Percentiles rank a stretch among this genome's conserved stretches.
Evolutionary conservation across 1,140 invertebrate genomes (phyloP).

Genomic region (Zophobas atratus): DNA sequence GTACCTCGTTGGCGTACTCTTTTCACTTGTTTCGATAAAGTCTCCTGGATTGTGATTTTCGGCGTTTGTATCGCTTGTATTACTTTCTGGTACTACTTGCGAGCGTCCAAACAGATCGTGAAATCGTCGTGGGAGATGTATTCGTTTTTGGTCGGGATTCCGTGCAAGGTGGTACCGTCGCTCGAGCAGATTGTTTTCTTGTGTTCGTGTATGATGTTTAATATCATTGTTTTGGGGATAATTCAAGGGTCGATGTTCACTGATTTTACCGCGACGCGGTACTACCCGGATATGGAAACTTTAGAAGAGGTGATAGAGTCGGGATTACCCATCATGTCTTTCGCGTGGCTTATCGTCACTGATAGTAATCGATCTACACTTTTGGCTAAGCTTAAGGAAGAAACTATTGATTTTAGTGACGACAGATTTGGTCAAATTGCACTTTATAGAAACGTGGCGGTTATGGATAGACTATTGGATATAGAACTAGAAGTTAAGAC

Average conservation of each 20-base stretch:
- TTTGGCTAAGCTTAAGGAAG: not conserved
- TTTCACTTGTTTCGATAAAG: constrained; percentile 63
- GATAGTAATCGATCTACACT: not conserved
- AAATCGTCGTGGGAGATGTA: not conserved
- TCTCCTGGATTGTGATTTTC: not conserved
- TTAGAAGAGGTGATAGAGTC: constrained; percentile 45
- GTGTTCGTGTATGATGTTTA: constrained; percentile 21
- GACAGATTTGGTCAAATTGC: not conserved
- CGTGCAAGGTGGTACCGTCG: not conserved
- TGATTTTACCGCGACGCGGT: constrained; percentile 10
- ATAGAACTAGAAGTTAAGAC: constrained; percentile 2
- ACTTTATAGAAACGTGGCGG: constrained; percentile 11
- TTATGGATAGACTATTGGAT: constrained; percentile 21
- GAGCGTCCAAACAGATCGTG: not conserved
- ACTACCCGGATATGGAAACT: constrained; percentile 49
- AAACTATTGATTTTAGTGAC: not conserved
- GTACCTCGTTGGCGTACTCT: constrained; percentile 67
- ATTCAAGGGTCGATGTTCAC: constrained; percentile 15
- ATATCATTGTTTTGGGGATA: constrained; percentile 13
- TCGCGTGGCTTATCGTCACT: constrained; percentile 24
- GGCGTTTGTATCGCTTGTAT: not conserved
- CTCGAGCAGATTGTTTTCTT: constrained; percentile 2
- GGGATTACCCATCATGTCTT: constrained; percentile 19
- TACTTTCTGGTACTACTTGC: not conserved
- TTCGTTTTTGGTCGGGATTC: not conserved